A percentile compares a stretch with the other conserved stretches of the same genome.
phyloP scores from a whole-genome alignment of 2,888 invertebrate species.

The Syritta pipiens region DNA sequence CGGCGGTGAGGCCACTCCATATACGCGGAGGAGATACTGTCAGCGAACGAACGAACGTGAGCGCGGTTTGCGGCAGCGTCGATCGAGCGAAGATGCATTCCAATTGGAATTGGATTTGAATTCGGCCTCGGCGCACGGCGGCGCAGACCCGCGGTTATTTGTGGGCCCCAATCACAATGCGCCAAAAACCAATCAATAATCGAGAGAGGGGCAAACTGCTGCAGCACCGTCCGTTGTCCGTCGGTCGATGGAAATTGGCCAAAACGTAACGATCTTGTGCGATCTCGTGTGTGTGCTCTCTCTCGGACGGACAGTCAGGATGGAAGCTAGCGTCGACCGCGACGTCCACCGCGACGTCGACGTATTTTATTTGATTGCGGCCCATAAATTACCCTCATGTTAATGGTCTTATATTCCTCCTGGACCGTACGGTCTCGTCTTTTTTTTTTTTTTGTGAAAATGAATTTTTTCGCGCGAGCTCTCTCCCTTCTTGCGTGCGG shows the following conservation, averaged over 20 bases:
- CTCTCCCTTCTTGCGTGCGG: constrained; percentile 54
- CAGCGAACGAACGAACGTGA: not conserved
- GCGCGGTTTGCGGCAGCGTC: not conserved
- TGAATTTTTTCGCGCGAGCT: constrained; percentile 50
- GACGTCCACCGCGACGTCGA: too few species aligned
- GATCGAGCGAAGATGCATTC: constrained; percentile 53
- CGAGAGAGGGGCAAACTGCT: constrained; percentile 54
- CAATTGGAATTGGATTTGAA: constrained; percentile 68
- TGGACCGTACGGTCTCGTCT: constrained; percentile 28
- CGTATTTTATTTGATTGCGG: constrained; percentile 69
- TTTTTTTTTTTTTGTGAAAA: constrained; percentile 42
- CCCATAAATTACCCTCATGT: constrained; percentile 67
- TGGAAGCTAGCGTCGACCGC: constrained; percentile 51
- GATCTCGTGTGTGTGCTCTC: constrained; percentile 14
- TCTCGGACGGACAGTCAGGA: constrained; percentile 19
- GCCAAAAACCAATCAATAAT: constrained; percentile 69
- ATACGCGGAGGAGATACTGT: not conserved
- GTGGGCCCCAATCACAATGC: constrained; percentile 68
- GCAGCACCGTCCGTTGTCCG: constrained; percentile 25
- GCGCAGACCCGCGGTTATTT: constrained; percentile 57
- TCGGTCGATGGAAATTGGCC: constrained; percentile 42
- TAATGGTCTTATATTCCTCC: constrained; percentile 69
- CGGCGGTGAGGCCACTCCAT: constrained; percentile 28
- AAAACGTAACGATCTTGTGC: constrained; percentile 58
- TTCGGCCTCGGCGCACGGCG: constrained; percentile 44